A percentile compares a stretch with the other conserved stretches of the same genome.
Evolutionary conservation across 2,888 invertebrate species (phyloP).

Genomic region (Ichneumoninae sp.): DNA sequence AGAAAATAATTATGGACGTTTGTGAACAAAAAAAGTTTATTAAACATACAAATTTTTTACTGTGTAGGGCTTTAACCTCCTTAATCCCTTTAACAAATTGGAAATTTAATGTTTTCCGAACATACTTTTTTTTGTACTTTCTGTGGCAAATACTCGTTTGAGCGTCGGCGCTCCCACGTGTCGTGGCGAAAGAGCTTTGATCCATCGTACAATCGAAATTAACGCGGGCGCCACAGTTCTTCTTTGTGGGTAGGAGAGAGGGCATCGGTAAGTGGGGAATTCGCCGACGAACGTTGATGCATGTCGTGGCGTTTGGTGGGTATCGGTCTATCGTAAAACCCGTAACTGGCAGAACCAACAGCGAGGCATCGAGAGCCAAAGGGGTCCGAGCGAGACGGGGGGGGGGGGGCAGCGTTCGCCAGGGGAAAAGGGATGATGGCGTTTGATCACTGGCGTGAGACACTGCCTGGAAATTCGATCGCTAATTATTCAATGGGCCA

Average conservation of each 20-base stretch:
- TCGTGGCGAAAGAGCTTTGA: not conserved
- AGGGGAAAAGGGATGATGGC: constrained; percentile 35
- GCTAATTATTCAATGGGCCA: constrained; percentile 61
- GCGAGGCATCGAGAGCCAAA: constrained; percentile 4
- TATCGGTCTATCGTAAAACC: constrained; percentile 33
- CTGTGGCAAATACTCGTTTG: not conserved
- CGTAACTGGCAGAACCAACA: constrained; percentile 22
- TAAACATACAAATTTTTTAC: no score
- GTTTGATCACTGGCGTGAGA: constrained; percentile 60
- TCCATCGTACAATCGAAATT: constrained; percentile 4
- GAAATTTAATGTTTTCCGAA: no score
- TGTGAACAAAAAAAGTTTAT: no score
- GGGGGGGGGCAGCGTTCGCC: not conserved
- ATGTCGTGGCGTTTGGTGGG: not conserved
- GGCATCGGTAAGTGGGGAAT: not conserved
- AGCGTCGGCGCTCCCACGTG: not conserved
- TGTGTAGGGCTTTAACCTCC: no score
- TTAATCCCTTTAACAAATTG: no score
- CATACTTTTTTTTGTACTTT: not conserved
- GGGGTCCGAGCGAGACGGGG: constrained; percentile 17
- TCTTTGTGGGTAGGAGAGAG: constrained; percentile 3
- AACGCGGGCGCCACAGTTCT: constrained; percentile 3
- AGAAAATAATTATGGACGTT: no score
- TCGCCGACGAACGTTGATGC: constrained; percentile 13
- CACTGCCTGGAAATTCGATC: constrained; percentile 58